Percentiles rank a stretch among this genome's conserved stretches.
These are phyloP conservation scores for Apamea sordens DNA, from an alignment of 2,888 invertebrate genomes.

Conservation along the genomic window DNA sequence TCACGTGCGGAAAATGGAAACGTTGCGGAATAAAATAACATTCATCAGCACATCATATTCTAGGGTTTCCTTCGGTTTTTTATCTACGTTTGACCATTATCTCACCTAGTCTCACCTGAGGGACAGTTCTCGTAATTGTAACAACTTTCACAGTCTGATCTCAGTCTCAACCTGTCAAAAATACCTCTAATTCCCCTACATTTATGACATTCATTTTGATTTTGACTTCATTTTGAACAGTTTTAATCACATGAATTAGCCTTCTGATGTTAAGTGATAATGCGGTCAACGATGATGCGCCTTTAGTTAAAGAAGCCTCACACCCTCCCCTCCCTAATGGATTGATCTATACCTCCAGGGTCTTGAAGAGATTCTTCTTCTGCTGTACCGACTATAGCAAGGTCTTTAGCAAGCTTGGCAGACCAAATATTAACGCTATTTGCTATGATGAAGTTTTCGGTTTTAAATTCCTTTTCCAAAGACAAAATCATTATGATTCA, in stretches of 20 bases:
- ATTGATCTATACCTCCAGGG: too few relatives aligned
- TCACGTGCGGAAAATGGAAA: constrained; percentile 3
- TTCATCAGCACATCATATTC: neutral
- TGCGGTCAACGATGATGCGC: neutral
- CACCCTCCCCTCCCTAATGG: neutral
- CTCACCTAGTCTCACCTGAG: neutral
- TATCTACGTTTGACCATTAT: neutral
- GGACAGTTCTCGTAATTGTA: too few relatives aligned
- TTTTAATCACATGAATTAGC: too few relatives aligned
- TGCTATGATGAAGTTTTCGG: neutral
- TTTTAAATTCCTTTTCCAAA: neutral
- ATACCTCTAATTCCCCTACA: too few relatives aligned
- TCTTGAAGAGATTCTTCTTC: neutral
- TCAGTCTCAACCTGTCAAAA: too few relatives aligned
- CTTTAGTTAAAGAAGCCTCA: too few relatives aligned
- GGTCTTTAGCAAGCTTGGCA: neutral
- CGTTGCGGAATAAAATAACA: neutral
- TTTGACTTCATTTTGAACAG: too few relatives aligned
- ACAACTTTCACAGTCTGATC: too few relatives aligned
- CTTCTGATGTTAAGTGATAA: neutral
- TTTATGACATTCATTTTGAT: too few relatives aligned
- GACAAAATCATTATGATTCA: neutral
- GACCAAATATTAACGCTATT: neutral
- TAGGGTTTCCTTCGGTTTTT: neutral
- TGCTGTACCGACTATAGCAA: neutral